These are phyloP conservation scores for Pithys albifrons DNA, from an alignment of 2,113 vertebrate species.

Conservation along the genomic window DNA sequence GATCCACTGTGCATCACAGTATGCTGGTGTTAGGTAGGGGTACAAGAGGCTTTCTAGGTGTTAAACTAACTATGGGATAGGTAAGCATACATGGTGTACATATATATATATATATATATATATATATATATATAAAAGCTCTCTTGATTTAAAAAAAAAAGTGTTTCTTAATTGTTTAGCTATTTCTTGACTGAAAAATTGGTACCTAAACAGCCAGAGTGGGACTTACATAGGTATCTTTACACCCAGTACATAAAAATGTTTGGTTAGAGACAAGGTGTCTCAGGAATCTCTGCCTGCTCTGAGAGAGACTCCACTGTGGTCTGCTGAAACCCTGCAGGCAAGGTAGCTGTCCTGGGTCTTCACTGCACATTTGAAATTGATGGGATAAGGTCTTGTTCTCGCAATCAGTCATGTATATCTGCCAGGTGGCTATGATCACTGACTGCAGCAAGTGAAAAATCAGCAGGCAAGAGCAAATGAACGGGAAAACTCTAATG, in stretches of 20 bases:
- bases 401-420: background rate
- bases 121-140: background rate
- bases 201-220: background rate
- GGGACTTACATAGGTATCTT: background rate
- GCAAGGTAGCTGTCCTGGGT: background rate
- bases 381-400: background rate
- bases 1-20: background rate
- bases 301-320: background rate
- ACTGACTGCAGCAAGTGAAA: background rate
- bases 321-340: background rate
- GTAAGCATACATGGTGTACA: accelerated
- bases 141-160: background rate
- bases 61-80: background rate
- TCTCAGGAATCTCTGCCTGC: background rate
- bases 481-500: background rate
- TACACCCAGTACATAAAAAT: background rate
- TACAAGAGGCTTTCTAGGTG: background rate
- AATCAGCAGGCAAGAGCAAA: background rate
- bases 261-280: background rate
- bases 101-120: background rate
- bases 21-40: background rate
- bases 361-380: background rate
- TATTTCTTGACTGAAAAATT: background rate
- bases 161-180: background rate
- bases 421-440: background rate